Conservation (phyloP, 2,888 invertebrate species). For the Siphlonurus alternatus region DNA sequence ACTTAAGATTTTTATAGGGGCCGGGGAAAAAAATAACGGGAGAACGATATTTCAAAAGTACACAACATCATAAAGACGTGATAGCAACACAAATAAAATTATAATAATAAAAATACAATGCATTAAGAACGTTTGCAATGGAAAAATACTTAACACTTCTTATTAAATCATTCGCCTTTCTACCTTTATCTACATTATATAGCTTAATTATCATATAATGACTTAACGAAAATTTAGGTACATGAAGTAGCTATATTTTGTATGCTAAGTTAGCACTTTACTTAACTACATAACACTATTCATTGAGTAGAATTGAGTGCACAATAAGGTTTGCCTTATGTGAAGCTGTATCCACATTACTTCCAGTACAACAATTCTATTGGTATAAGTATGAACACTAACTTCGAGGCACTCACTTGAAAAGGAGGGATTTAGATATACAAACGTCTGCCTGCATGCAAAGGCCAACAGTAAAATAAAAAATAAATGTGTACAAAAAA, state of each 20-base stretch:
- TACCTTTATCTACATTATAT: no score
- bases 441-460: neutral
- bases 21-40: no score
- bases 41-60: no score
- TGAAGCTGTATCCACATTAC: neutral
- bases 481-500: neutral
- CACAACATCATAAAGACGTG: no score
- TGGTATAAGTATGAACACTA: neutral
- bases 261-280: neutral
- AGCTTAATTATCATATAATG: neutral
- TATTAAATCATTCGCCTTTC: no score
- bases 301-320: neutral
- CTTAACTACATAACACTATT: neutral
- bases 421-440: neutral
- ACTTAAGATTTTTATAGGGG: no score
- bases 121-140: no score
- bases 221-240: neutral
- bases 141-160: no score
- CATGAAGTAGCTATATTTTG: neutral
- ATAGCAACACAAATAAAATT: no score
- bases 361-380: neutral
- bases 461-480: neutral
- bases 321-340: neutral
- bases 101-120: no score
- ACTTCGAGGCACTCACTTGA: neutral